Evolutionary conservation across 2,888 invertebrate species (phyloP).

Genomic region (Sclerodermus sp.): DNA sequence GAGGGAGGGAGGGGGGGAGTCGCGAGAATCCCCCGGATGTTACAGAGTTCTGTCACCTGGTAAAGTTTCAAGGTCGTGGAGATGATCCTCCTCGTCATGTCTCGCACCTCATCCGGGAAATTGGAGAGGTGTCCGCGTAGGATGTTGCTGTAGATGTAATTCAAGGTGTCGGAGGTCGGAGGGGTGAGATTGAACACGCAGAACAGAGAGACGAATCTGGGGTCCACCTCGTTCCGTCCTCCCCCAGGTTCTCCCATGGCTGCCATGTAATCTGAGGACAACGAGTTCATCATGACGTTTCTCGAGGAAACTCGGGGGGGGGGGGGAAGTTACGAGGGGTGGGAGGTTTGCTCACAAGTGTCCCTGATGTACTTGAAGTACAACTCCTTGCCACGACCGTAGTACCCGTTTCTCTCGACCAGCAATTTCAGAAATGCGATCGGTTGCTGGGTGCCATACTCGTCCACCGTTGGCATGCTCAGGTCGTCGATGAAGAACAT

Average conservation of each 20-base stretch:
- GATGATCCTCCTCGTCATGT: constrained; percentile 69
- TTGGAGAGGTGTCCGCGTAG: constrained; percentile 73
- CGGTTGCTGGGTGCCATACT: constrained; percentile 91
- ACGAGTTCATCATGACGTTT: not conserved
- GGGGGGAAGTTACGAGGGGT: not conserved
- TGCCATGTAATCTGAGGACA: constrained; percentile 68
- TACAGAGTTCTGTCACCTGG: no score
- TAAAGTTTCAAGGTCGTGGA: constrained; percentile 81
- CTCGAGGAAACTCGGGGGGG: not conserved
- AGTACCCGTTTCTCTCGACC: constrained; percentile 87
- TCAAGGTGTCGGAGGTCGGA: constrained; percentile 76
- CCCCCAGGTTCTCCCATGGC: constrained; percentile 89
- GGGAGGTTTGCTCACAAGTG: constrained; percentile 60
- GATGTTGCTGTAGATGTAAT: constrained; percentile 82
- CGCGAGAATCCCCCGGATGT: no score
- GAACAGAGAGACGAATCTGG: constrained; percentile 89
- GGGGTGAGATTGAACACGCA: constrained; percentile 84
- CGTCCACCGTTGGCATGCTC: constrained; percentile 90
- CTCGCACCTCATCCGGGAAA: constrained; percentile 70
- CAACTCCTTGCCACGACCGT: constrained; percentile 85
- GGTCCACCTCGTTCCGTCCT: constrained; percentile 87
- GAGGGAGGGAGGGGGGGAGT: no score
- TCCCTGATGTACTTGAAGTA: constrained; percentile 88
- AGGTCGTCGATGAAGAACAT: constrained; percentile 91
- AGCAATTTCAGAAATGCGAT: constrained; percentile 88